These are phyloP conservation scores for Neuroterus valhalla DNA, from an alignment of 1,140 invertebrate species.

Conservation along the genomic window DNA sequence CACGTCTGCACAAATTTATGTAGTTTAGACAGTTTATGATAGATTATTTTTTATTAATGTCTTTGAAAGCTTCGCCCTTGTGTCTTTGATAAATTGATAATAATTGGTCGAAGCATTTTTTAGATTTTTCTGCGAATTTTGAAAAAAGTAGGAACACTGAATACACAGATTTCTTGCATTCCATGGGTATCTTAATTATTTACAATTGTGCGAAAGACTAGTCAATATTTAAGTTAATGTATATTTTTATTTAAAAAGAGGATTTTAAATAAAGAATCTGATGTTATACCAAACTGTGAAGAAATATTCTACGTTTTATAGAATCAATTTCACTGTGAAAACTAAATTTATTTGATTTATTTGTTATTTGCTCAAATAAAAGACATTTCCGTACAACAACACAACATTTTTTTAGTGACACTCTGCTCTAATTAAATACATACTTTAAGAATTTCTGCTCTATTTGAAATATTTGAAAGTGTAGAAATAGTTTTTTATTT, in stretches of 20 bases:
- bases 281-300: not conserved
- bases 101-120: not conserved
- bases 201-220: constrained; percentile 54
- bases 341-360: constrained; percentile 17
- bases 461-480: no score
- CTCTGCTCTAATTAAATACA: no score
- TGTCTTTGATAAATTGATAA: not conserved
- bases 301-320: no score
- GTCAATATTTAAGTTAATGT: constrained; percentile 69
- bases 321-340: no score
- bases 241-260: constrained; percentile 61
- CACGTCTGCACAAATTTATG: constrained; percentile 17
- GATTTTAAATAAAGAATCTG: constrained; percentile 39
- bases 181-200: constrained; percentile 32
- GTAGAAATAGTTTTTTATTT: no score
- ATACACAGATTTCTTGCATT: constrained; percentile 36
- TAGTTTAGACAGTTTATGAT: constrained; percentile 13
- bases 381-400: no score
- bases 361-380: no score
- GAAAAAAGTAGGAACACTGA: constrained; percentile 10
- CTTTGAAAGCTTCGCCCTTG: not conserved
- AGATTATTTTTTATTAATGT: not conserved
- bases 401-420: no score
- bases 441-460: no score
- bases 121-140: not conserved